Percentiles rank a stretch among this genome's conserved stretches.
Conservation (phyloP, 2,888 invertebrate genomes). For the Hypselothyrea guttata region DNA sequence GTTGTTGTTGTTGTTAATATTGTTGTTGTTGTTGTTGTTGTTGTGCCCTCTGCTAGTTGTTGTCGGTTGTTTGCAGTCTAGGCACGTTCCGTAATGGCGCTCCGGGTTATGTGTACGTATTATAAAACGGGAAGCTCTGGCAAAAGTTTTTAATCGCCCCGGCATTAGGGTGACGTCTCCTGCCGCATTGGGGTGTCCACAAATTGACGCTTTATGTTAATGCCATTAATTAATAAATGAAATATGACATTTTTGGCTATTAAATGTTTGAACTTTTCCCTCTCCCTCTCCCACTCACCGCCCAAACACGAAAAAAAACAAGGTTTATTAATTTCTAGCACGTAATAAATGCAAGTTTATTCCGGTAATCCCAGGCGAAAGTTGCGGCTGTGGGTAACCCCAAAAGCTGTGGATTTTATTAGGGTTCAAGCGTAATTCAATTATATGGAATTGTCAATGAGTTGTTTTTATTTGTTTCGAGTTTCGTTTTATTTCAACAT, state of each 20-base stretch:
- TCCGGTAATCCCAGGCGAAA: conserved; percentile 14
- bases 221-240: conserved; percentile 75
- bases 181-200: conserved; percentile 22
- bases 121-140: conserved; percentile 45
- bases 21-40: conserved; percentile 22
- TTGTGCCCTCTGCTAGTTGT: conserved; percentile 15
- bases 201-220: conserved; percentile 74
- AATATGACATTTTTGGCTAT: conserved; percentile 55
- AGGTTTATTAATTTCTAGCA: conserved; percentile 70
- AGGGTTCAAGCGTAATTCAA: background rate
- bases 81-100: conserved; percentile 62
- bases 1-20: conserved; percentile 18
- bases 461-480: conserved; percentile 24
- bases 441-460: conserved; percentile 20
- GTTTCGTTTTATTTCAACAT: conserved; percentile 59
- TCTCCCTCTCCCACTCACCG: no score
- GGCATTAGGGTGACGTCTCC: conserved; percentile 22
- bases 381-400: conserved; percentile 30
- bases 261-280: conserved; percentile 34
- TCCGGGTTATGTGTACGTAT: conserved; percentile 43
- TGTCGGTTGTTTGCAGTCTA: conserved; percentile 55
- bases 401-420: conserved; percentile 22
- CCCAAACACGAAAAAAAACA: background rate
- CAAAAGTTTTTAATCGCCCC: conserved; percentile 65
- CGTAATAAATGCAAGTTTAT: conserved; percentile 69